These are phyloP conservation scores for Dioctria rufipes DNA, from an alignment of 2,888 invertebrate genomes.

Conservation along the genomic window DNA sequence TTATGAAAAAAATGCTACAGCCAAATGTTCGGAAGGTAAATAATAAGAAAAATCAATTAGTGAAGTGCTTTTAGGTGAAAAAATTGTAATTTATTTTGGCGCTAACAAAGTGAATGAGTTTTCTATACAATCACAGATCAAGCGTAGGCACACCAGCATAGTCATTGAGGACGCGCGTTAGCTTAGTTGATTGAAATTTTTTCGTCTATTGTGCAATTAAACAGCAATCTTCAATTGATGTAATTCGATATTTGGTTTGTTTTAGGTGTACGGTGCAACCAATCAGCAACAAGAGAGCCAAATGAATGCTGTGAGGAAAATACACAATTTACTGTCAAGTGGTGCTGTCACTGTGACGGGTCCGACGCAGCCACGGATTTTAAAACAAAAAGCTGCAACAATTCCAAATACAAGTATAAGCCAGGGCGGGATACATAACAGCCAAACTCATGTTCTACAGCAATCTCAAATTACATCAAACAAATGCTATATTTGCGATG, in stretches of 20 bases:
- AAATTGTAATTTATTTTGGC: slow-evolving; percentile 55
- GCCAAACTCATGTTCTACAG: slow-evolving; percentile 36
- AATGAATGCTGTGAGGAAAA: slow-evolving; percentile 71
- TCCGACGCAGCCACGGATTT: slow-evolving; percentile 69
- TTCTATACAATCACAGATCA: slow-evolving; percentile 30
- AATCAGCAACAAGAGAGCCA: slow-evolving; percentile 61
- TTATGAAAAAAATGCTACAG: slow-evolving; percentile 60
- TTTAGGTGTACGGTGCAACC: slow-evolving; percentile 59
- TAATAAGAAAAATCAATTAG: slow-evolving; percentile 40
- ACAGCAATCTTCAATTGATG: not conserved
- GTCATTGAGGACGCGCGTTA: slow-evolving; percentile 56
- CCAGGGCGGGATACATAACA: slow-evolving; percentile 58
- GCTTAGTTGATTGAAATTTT: slow-evolving; percentile 9
- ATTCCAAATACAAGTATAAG: slow-evolving; percentile 59
- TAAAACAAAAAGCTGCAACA: slow-evolving; percentile 66
- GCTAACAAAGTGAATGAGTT: slow-evolving; percentile 49
- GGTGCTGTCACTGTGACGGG: slow-evolving; percentile 71
- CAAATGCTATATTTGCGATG: slow-evolving; percentile 72
- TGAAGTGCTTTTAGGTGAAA: slow-evolving; percentile 33
- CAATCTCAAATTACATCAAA: slow-evolving; percentile 48
- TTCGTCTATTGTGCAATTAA: slow-evolving; percentile 30
- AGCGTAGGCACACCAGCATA: slow-evolving; percentile 43
- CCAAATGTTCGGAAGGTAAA: slow-evolving; percentile 61
- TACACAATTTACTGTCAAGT: slow-evolving; percentile 70
- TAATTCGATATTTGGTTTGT: slow-evolving; percentile 4